phyloP scores from a whole-genome alignment of 1,140 invertebrate genomes.

The Anastrepha ludens region DNA sequence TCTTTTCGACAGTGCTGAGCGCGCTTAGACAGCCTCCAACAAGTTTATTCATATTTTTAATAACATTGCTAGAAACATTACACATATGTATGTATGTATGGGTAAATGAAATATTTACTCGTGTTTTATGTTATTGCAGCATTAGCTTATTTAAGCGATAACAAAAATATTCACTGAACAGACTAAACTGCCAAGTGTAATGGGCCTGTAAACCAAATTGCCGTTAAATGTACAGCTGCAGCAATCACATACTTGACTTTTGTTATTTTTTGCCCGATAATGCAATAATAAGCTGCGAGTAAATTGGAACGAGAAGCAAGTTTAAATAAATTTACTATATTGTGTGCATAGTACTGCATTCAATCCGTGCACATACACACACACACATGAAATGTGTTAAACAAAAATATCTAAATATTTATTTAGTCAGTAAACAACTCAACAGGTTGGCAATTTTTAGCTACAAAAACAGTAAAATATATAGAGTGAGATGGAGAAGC shows the following conservation, averaged over 20 bases:
- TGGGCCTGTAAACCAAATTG: not conserved
- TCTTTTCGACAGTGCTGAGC: no score
- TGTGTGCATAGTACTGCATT: not conserved
- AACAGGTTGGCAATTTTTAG: slow-evolving; percentile 41
- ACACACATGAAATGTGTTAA: slow-evolving; percentile 21
- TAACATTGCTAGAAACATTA: no score
- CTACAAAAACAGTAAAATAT: not conserved
- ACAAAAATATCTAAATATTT: slow-evolving; percentile 32
- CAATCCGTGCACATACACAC: not conserved
- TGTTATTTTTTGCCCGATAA: not conserved
- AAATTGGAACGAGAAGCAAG: slow-evolving; percentile 32
- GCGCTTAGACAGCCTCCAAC: no score
- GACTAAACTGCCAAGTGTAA: not conserved
- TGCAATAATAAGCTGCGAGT: not conserved
- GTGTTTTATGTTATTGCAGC: not conserved
- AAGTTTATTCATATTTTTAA: no score
- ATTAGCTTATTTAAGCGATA: slow-evolving; percentile 17
- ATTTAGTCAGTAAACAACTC: slow-evolving; percentile 33
- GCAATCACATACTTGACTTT: not conserved
- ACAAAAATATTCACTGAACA: not conserved
- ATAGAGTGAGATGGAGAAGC: not conserved
- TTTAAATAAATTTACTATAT: slow-evolving; percentile 22
- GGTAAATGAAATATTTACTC: no score
- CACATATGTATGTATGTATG: no score
- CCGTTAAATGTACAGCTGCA: not conserved